These are phyloP conservation scores for Hipparchia sbordonii DNA, from an alignment of 2,888 invertebrate species.

Conservation along the genomic window DNA sequence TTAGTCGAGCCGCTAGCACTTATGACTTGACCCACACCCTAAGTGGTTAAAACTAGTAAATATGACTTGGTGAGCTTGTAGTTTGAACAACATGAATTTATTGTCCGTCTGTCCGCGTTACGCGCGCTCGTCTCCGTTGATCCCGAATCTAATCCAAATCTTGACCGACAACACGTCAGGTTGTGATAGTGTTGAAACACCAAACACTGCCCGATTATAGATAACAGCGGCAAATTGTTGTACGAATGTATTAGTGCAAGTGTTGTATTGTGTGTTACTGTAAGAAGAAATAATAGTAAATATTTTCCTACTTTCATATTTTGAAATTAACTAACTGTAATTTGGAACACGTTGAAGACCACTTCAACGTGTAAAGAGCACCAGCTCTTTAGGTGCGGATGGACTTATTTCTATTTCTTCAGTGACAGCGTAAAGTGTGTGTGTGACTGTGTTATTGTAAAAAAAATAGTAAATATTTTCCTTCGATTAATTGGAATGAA, in stretches of 20 bases:
- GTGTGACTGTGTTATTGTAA: too few relatives aligned
- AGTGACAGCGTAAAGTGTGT: background rate
- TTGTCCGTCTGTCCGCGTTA: conserved; percentile 61
- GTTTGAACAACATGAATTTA: conserved; percentile 69
- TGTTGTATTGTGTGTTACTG: conserved; percentile 14
- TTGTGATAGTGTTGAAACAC: conserved; percentile 10
- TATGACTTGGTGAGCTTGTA: conserved; percentile 57
- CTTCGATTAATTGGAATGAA: too few relatives aligned
- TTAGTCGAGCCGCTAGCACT: conserved; percentile 32
- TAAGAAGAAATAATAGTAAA: background rate
- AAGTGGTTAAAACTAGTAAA: conserved; percentile 68
- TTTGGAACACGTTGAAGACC: background rate
- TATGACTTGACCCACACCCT: conserved; percentile 50
- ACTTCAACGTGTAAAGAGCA: too few relatives aligned
- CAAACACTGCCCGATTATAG: conserved; percentile 7
- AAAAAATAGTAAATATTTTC: too few relatives aligned
- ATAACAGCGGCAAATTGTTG: conserved; percentile 15
- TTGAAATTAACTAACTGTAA: background rate
- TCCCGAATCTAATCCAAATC: conserved; percentile 37
- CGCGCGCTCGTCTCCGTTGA: conserved; percentile 58
- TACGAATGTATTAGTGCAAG: conserved; percentile 19
- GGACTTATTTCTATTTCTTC: background rate
- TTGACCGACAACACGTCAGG: conserved; percentile 13
- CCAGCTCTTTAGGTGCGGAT: too few relatives aligned
- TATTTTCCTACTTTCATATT: background rate